Conservation (phyloP, 2,888 invertebrate genomes). For the Pseudanteris insignis region DNA sequence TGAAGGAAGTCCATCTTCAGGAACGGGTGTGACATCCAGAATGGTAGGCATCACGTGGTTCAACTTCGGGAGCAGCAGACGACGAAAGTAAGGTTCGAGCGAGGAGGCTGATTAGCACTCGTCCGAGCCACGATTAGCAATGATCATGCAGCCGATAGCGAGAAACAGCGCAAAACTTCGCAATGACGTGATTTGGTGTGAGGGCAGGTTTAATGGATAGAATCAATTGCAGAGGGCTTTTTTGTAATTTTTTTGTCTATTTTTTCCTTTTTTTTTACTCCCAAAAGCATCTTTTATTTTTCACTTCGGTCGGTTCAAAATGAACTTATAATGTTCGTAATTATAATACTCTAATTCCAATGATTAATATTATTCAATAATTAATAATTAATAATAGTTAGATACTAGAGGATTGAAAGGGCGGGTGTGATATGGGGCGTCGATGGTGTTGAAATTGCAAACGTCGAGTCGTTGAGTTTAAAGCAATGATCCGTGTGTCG, state of each 20-base stretch:
- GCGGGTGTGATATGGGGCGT: conserved; percentile 57
- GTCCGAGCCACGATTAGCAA: conserved; percentile 20
- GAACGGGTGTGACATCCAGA: conserved; percentile 28
- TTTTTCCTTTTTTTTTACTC: conserved; percentile 64
- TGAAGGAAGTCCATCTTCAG: conserved; percentile 37
- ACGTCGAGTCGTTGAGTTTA: no score
- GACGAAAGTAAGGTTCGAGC: conserved; percentile 54
- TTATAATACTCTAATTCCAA: conserved; percentile 62
- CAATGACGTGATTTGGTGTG: conserved; percentile 30
- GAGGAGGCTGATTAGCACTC: conserved; percentile 42
- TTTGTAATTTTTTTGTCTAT: no score
- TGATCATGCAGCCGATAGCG: conserved; percentile 36
- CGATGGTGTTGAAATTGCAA: conserved; percentile 60
- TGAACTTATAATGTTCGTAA: conserved; percentile 65
- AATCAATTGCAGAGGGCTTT: conserved; percentile 47
- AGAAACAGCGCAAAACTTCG: conserved; percentile 31
- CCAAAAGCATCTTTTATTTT: conserved; percentile 67
- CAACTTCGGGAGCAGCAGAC: conserved; percentile 44
- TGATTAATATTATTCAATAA: conserved; percentile 51
- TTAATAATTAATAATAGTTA: conserved; percentile 57
- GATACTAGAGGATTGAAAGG: conserved; percentile 55
- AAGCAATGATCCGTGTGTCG: no score
- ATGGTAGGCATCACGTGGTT: conserved; percentile 12
- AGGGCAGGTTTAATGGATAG: conserved; percentile 45
- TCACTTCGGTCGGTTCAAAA: conserved; percentile 61